These are phyloP conservation scores for Sebastes trivittatus DNA, from an alignment of 2,797 vertebrate genomes.

Conservation along the genomic window DNA sequence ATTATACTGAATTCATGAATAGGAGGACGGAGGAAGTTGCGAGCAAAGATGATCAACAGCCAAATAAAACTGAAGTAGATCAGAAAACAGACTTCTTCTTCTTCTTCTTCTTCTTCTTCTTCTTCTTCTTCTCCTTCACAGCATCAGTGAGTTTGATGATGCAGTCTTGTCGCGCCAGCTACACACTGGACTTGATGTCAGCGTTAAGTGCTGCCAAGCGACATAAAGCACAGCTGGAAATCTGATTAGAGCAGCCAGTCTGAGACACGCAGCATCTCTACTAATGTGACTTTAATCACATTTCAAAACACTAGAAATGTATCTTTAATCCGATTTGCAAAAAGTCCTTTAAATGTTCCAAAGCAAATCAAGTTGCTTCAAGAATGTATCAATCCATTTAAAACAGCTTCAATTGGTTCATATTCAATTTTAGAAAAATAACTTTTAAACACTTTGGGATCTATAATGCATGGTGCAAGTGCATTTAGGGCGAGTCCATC, in stretches of 20 bases:
- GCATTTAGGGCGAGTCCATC: too few species aligned
- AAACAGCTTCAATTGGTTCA: neutral
- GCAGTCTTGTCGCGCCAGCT: neutral
- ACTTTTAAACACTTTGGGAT: neutral
- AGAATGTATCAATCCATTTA: neutral
- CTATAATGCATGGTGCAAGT: too few species aligned
- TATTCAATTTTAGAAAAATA: neutral
- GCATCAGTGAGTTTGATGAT: neutral
- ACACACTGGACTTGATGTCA: neutral
- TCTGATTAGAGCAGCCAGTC: neutral
- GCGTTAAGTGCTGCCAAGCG: slow-evolving; percentile 19
- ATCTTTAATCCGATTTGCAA: slow-evolving; percentile 2
- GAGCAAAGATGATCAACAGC: neutral
- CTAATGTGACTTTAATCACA: neutral
- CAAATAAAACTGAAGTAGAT: neutral
- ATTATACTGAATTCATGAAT: neutral
- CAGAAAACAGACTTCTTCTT: neutral
- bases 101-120: neutral
- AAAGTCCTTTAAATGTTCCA: slow-evolving; percentile 3
- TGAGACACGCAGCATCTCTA: neutral
- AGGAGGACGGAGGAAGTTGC: neutral
- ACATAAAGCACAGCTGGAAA: slow-evolving; percentile 15
- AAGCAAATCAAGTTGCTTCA: neutral
- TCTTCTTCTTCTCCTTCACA: neutral
- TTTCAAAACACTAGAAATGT: neutral